Conservation (phyloP, 1,140 invertebrate species). For the Leucophenga varia region DNA sequence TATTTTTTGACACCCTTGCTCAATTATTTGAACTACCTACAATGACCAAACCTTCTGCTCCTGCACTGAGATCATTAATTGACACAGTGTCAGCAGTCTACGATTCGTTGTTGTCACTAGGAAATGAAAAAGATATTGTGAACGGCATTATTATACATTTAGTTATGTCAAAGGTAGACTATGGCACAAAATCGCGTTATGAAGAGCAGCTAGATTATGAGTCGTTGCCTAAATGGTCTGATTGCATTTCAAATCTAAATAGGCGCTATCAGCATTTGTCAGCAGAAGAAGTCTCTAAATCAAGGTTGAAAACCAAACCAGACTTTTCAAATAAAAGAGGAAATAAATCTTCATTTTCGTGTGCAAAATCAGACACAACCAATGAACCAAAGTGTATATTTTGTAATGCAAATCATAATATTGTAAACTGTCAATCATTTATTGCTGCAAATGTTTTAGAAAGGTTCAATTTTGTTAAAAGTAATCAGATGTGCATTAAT, state of each 20-base stretch:
- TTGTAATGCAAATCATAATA: background rate
- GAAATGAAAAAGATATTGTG: slow-evolving; percentile 1
- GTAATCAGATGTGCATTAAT: too few species aligned
- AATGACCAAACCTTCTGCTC: slow-evolving; percentile 1
- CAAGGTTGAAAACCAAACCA: background rate
- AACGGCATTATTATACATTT: background rate
- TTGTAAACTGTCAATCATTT: too few species aligned
- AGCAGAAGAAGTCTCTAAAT: slow-evolving; percentile 6
- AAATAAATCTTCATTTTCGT: too few species aligned
- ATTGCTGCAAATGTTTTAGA: too few species aligned
- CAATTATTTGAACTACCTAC: slow-evolving; percentile 3
- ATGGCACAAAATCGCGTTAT: slow-evolving; percentile 8
- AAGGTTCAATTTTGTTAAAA: too few species aligned
- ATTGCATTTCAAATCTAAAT: slow-evolving; percentile 3
- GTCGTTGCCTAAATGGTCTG: slow-evolving; percentile 5
- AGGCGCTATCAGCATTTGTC: slow-evolving; percentile 11
- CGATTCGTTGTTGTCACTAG: slow-evolving; percentile 10
- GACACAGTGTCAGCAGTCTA: slow-evolving; percentile 10
- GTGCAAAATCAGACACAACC: background rate
- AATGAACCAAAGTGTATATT: background rate
- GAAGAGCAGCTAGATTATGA: slow-evolving; percentile 11
- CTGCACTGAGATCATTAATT: slow-evolving; percentile 1
- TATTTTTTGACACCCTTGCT: slow-evolving; percentile 3
- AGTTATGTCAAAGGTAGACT: slow-evolving; percentile 14
- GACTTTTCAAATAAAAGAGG: background rate